Percentiles rank a stretch among this genome's conserved stretches.
Conservation (phyloP, 1,140 invertebrate species). For the Cepaea nemoralis region DNA sequence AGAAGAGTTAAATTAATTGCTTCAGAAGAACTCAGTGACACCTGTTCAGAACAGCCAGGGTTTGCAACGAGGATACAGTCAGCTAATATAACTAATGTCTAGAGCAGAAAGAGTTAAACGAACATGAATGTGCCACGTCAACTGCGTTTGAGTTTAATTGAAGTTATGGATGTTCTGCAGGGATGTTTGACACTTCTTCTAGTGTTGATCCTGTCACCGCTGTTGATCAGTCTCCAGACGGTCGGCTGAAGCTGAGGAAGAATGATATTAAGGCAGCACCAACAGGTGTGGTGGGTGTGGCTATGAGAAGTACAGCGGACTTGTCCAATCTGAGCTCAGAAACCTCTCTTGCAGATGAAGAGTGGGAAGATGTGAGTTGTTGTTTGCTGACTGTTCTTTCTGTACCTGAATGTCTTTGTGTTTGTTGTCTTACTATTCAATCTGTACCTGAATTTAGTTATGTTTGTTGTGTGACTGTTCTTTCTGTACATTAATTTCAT, state of each 20-base stretch:
- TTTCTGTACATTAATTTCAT: too few relatives aligned
- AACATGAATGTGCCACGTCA: too few relatives aligned
- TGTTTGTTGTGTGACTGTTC: too few relatives aligned
- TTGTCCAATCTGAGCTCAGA: constrained; percentile 29
- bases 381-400: too few relatives aligned
- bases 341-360: constrained; percentile 37
- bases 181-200: constrained; percentile 42
- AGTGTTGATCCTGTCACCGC: background rate
- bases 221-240: background rate
- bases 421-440: background rate
- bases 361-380: constrained; percentile 44
- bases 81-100: too few relatives aligned
- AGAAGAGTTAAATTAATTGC: too few relatives aligned
- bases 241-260: constrained; percentile 13
- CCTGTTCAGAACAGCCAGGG: too few relatives aligned
- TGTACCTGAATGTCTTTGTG: background rate
- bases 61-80: too few relatives aligned
- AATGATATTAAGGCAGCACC: constrained; percentile 30
- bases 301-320: constrained; percentile 42
- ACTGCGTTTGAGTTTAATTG: too few relatives aligned
- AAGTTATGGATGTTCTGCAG: constrained; percentile 38
- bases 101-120: too few relatives aligned
- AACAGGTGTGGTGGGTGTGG: constrained; percentile 45
- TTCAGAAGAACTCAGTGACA: too few relatives aligned
- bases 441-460: too few relatives aligned